Conservation (phyloP, 2,113 vertebrate genomes). For the Athene cunicularia region DNA sequence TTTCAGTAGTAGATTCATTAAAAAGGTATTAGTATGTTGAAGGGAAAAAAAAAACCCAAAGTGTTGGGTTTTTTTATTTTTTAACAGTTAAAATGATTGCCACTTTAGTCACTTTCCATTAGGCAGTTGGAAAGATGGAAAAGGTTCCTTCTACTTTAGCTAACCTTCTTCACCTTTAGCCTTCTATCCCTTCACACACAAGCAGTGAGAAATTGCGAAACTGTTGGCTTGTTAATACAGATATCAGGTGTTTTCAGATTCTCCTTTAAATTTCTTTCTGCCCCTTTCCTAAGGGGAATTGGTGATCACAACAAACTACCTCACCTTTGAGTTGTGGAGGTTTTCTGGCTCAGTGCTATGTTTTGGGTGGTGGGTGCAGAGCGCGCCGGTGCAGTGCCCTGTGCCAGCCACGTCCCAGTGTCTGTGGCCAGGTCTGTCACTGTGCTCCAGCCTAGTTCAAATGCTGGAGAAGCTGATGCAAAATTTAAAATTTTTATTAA, state of each 20-base stretch:
- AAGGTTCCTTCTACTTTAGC: not conserved
- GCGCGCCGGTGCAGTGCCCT: fast-evolving
- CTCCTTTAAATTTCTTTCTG: not conserved
- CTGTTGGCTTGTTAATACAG: not conserved
- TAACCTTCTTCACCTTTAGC: not conserved
- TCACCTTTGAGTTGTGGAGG: not conserved
- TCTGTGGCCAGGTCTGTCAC: not conserved
- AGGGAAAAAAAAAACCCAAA: fast-evolving
- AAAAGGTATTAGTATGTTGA: not conserved
- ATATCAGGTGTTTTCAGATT: not conserved
- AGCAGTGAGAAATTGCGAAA: not conserved
- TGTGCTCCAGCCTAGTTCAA: not conserved
- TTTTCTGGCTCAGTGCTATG: not conserved
- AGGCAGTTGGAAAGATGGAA: not conserved
- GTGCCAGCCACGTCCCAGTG: not conserved
- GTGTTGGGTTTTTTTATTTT: not conserved
- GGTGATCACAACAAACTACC: not conserved
- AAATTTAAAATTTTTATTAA: not conserved
- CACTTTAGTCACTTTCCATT: not conserved
- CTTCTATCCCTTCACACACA: not conserved
- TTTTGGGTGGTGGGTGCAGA: not conserved
- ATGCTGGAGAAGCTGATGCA: not conserved
- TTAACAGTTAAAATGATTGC: not conserved
- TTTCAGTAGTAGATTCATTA: not conserved
- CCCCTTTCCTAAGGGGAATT: not conserved